Base-by-base conservation (phyloP, 2,797 vertebrate genomes). In the Toxotes lorentzi region DNA sequence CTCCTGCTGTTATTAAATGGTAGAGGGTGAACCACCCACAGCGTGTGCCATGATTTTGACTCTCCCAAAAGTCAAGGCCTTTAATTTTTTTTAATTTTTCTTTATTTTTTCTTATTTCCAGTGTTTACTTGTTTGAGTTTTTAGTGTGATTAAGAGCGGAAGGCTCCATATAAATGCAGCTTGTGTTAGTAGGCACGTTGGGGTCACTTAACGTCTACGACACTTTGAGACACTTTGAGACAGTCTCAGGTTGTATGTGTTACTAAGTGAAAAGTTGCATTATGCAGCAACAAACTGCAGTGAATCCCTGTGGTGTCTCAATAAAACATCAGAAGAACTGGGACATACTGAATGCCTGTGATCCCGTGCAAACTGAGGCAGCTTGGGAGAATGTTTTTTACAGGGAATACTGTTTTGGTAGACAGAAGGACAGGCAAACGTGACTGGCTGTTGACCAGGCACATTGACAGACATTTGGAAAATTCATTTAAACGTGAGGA, bases 271-370 rank as follows among this genome's bases (percentile, higher is more conserved):
- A 53, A 74, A 70, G 64, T 41, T 63, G 11, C 21, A n/a, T 35
- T 43, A 41, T 60, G 14, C 59, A 40, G 35, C 23, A 69, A 78
- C 30, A 40, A 73, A 62, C 35, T 35, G 19, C 63, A 60, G 19
- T 64, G 43, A 64, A 40, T 70, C 72, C 50, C 66, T 4, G 10
- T 4, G 35, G 30, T 62, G 34, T 75, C 57, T 67, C 41, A 30
- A 66, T 30, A 66, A 68, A 40, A 63, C 40, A 47, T 30, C 54
- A 50, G 19, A 74, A 45, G 34, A 65, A 57, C 59, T 64, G 38
- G 58, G 68, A 59, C 68, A 69, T 38, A 35, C 57, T 71, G 23
- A 43, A 43, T 76, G 69, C 68, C 56, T 67, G 34, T 27, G 54
- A 67, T 76, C 41, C 61, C 57, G 40, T 21, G 14, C 6, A 48